Conservation (phyloP, 2,888 invertebrate genomes). For the Rhogogaster chlorosoma region DNA sequence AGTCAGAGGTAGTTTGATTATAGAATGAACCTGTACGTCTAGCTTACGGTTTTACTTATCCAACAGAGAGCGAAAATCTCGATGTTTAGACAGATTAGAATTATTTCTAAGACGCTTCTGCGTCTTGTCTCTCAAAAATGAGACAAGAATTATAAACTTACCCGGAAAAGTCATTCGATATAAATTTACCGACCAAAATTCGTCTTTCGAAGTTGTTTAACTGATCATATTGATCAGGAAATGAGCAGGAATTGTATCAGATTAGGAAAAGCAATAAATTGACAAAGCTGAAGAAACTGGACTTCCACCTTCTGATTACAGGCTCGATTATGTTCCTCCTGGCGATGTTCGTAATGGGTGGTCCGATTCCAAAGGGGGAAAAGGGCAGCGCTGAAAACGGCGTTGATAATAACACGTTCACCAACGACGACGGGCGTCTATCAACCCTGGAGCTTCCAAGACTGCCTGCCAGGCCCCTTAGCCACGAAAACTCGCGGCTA, state of each 20-base stretch:
- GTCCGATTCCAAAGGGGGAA: conserved; percentile 77
- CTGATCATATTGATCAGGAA: background rate
- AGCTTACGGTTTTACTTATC: background rate
- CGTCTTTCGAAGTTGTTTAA: background rate
- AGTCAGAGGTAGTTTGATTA: conserved; percentile 21
- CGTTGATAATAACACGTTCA: conserved; percentile 81
- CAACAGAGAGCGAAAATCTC: background rate
- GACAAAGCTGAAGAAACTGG: background rate
- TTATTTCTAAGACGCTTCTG: background rate
- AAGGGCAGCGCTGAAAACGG: conserved; percentile 73
- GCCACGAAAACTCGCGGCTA: conserved; percentile 69
- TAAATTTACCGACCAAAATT: background rate
- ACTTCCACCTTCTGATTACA: conserved; percentile 72
- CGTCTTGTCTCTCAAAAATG: background rate
- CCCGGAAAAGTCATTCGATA: background rate
- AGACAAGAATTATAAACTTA: background rate
- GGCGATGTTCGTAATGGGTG: conserved; percentile 91
- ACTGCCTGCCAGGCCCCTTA: conserved; percentile 64
- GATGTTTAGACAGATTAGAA: background rate
- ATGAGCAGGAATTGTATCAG: too few species aligned
- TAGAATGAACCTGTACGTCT: background rate
- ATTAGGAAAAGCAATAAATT: background rate
- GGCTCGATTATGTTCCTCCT: conserved; percentile 90
- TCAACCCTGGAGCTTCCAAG: conserved; percentile 71
- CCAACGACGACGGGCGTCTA: conserved; percentile 78